Conservation (phyloP, 2,797 vertebrate genomes). For the Hipposideros larvatus region DNA sequence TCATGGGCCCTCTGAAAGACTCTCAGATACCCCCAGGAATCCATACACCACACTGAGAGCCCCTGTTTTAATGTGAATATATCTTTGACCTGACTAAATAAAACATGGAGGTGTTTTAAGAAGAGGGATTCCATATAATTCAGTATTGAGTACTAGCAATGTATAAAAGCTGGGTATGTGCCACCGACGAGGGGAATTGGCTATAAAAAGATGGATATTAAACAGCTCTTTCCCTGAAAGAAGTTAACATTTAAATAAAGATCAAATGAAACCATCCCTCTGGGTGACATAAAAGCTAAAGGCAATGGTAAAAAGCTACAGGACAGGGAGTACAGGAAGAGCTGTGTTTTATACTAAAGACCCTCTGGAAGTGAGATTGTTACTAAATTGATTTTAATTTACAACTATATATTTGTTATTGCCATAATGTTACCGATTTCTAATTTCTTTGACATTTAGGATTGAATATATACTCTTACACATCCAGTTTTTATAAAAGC, state of each 20-base stretch:
- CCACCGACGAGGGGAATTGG: not conserved
- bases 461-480: not conserved
- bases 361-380: not conserved
- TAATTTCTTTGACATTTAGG: not conserved
- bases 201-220: not conserved
- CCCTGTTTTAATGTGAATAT: not conserved
- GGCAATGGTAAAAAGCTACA: not conserved
- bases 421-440: not conserved
- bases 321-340: not conserved
- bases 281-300: not conserved
- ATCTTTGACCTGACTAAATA: constrained; percentile 8
- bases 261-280: not conserved
- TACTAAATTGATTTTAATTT: constrained; percentile 9
- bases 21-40: not conserved
- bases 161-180: not conserved
- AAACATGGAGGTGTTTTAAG: not conserved
- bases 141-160: not conserved
- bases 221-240: not conserved
- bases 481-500: not conserved
- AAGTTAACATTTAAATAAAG: not conserved
- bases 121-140: not conserved
- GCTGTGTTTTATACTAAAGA: not conserved
- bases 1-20: not conserved
- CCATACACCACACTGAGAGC: not conserved
- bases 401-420: not conserved